These are phyloP conservation scores for Lysandra bellargus DNA, from an alignment of 2,888 invertebrate species.

Conservation along the genomic window DNA sequence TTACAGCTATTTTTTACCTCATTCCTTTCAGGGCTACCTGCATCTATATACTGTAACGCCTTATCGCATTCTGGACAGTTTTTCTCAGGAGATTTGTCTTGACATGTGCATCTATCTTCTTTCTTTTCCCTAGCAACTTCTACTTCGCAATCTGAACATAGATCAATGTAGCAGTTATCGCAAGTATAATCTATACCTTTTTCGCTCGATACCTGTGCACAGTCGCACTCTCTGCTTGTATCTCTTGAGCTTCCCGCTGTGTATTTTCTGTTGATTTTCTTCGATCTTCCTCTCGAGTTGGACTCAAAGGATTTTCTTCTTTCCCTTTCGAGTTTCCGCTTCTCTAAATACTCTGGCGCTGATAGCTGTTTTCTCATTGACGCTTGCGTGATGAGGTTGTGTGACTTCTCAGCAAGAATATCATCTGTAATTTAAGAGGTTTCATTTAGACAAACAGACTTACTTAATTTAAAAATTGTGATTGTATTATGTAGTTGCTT, in stretches of 20 bases:
- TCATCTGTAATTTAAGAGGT: slow-evolving; percentile 73
- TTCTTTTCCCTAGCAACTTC: slow-evolving; percentile 60
- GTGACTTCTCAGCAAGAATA: slow-evolving; percentile 81
- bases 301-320: slow-evolving; percentile 83
- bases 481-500: neutral
- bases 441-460: neutral
- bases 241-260: slow-evolving; percentile 58
- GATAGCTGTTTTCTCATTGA: slow-evolving; percentile 88
- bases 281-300: slow-evolving; percentile 79
- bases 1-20: slow-evolving; percentile 67
- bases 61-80: slow-evolving; percentile 72
- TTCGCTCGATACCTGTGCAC: slow-evolving; percentile 63
- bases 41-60: slow-evolving; percentile 68
- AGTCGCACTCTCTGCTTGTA: slow-evolving; percentile 62
- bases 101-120: slow-evolving; percentile 60
- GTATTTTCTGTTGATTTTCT: slow-evolving; percentile 78
- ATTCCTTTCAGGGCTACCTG: slow-evolving; percentile 65
- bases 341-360: slow-evolving; percentile 94
- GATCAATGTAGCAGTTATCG: slow-evolving; percentile 68
- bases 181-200: slow-evolving; percentile 73
- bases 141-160: slow-evolving; percentile 71
- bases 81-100: slow-evolving; percentile 51
- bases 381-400: slow-evolving; percentile 74
- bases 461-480: neutral
- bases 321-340: slow-evolving; percentile 87